phyloP scores from a whole-genome alignment of 2,113 vertebrate species.

The Geothlypis trichas region DNA sequence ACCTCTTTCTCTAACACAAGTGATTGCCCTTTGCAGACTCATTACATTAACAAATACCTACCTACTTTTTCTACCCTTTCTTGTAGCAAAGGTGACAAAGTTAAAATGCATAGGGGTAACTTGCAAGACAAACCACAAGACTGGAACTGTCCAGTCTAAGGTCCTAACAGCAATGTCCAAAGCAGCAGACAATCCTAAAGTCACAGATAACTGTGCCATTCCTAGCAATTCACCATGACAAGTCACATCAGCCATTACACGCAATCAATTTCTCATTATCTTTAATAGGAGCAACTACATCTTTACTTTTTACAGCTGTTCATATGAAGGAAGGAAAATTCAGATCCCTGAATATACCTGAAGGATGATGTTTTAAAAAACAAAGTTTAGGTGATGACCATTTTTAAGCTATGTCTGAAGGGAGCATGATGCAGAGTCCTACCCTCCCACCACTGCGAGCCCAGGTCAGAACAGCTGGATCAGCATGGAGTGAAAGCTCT shows the following conservation, averaged over 20 bases:
- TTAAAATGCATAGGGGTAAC: neutral
- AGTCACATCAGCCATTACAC: neutral
- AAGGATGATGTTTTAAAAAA: neutral
- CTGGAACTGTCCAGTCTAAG: neutral
- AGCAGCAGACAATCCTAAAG: neutral
- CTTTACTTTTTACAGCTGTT: conserved; percentile 25
- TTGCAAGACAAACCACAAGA: neutral
- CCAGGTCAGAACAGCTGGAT: neutral
- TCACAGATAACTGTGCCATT: fast-evolving
- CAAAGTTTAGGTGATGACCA: neutral
- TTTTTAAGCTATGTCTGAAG: neutral
- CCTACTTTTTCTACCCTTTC: neutral
- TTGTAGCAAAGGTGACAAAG: neutral
- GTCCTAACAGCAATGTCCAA: neutral
- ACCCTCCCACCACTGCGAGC: neutral
- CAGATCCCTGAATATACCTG: neutral
- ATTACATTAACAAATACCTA: neutral
- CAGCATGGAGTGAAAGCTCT: neutral
- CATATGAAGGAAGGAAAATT: neutral
- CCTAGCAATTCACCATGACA: neutral
- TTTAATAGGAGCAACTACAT: conserved; percentile 36
- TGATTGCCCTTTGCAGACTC: neutral
- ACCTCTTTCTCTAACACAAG: neutral
- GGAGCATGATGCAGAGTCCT: neutral
- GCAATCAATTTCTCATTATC: neutral